Percentiles rank a stretch among this genome's conserved stretches.
Evolutionary conservation across 2,113 vertebrate genomes (phyloP).

Genomic region (Holacanthus passer): DNA sequence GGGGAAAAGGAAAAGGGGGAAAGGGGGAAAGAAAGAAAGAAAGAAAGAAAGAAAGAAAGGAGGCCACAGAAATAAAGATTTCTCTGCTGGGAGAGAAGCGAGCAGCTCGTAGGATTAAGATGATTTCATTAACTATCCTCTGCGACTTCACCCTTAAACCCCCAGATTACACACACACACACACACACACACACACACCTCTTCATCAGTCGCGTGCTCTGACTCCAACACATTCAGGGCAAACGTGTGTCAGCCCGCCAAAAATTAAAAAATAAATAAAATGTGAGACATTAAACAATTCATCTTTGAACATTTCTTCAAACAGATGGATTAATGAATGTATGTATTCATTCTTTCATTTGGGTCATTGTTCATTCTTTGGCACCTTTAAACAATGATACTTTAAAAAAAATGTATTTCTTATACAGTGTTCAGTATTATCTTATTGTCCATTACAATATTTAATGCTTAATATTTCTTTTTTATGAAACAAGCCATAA

Average conservation of each 20-base stretch:
- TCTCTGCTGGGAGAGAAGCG: constrained; percentile 53
- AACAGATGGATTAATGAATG: background rate
- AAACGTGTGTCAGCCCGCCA: background rate
- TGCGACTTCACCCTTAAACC: constrained; percentile 75
- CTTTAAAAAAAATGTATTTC: too few relatives aligned
- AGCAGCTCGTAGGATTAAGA: constrained; percentile 72
- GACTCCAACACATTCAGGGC: constrained; percentile 3
- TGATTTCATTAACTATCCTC: constrained; percentile 82
- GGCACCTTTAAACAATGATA: background rate
- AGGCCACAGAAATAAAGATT: constrained; percentile 47
- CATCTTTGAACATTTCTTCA: background rate
- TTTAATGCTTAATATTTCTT: background rate
- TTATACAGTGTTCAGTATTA: background rate
- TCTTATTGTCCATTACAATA: background rate
- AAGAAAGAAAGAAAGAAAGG: constrained; percentile 16
- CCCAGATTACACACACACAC: constrained; percentile 69
- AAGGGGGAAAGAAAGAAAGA: constrained; percentile 8
- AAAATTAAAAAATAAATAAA: background rate
- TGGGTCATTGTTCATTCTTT: background rate
- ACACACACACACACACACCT: constrained; percentile 37
- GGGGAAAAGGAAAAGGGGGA: background rate
- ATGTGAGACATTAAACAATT: background rate
- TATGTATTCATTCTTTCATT: background rate
- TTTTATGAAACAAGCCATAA: too few relatives aligned
- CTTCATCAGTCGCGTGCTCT: constrained; percentile 8